Evolutionary conservation across 2,888 invertebrate genomes (phyloP).

Genomic region (Acronicta leporina): DNA sequence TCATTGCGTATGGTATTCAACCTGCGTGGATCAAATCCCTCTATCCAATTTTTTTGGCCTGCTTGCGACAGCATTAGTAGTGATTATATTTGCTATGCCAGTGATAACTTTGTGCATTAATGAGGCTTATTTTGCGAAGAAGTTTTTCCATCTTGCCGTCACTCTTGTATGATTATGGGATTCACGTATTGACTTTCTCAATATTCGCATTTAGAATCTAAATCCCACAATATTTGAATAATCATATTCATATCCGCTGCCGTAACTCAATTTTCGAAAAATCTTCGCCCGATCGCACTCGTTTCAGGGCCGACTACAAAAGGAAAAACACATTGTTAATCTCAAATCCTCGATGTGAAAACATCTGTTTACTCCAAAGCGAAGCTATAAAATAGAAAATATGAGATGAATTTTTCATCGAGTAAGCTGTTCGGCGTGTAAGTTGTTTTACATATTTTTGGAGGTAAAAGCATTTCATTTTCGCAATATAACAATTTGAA

Average conservation of each 20-base stretch:
- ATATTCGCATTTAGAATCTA: conserved; percentile 22
- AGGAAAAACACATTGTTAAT: conserved; percentile 60
- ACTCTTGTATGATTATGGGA: not conserved
- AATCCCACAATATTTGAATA: conserved; percentile 41
- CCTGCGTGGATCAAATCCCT: too few species aligned
- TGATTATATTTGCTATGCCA: too few species aligned
- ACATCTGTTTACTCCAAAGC: conserved; percentile 50
- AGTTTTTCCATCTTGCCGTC: conserved; percentile 6
- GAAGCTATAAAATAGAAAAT: conserved; percentile 54
- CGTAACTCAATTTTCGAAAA: conserved; percentile 45
- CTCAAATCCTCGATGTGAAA: conserved; percentile 56
- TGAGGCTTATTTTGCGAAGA: not conserved
- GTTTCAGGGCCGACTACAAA: conserved; percentile 50
- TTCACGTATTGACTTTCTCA: conserved; percentile 7
- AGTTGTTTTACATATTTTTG: conserved; percentile 56
- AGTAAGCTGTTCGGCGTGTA: conserved; percentile 48
- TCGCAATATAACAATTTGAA: conserved; percentile 24
- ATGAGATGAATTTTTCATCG: conserved; percentile 42
- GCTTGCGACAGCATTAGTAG: too few species aligned
- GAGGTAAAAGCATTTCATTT: conserved; percentile 38
- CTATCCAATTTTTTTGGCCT: too few species aligned
- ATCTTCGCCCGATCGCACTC: conserved; percentile 36
- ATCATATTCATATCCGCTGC: conserved; percentile 43
- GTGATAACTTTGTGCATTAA: too few species aligned
- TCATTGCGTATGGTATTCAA: too few species aligned